Conservation (phyloP, 2,797 vertebrate genomes). For the Carcharodon carcharias region DNA sequence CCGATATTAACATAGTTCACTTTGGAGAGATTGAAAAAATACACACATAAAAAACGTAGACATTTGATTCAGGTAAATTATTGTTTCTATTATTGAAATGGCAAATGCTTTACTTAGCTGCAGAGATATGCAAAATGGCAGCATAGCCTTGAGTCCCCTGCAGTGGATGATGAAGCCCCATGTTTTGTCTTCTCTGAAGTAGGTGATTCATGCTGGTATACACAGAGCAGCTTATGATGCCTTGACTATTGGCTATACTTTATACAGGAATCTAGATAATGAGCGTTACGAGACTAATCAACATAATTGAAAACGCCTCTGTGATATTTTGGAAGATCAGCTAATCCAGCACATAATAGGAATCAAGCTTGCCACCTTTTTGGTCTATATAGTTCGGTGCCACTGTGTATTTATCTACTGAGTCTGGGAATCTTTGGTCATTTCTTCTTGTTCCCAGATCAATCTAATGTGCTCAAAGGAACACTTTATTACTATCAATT, state of each 20-base stretch:
- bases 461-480: neutral
- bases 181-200: neutral
- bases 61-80: neutral
- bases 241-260: neutral
- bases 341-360: neutral
- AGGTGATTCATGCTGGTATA: neutral
- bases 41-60: neutral
- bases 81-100: neutral
- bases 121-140: neutral
- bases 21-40: neutral
- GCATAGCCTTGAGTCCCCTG: neutral
- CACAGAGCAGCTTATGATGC: neutral
- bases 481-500: neutral
- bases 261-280: neutral
- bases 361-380: neutral
- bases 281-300: neutral
- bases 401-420: neutral
- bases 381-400: neutral
- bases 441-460: neutral
- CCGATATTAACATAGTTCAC: neutral
- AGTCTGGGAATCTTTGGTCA: neutral
- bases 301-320: neutral
- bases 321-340: neutral
- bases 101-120: neutral
- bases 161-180: neutral